Evolutionary conservation across 2,113 vertebrate genomes (phyloP), one percentile per base, ranked within the genome.

Genomic region (Brachionichthys hirsutus): DNA sequence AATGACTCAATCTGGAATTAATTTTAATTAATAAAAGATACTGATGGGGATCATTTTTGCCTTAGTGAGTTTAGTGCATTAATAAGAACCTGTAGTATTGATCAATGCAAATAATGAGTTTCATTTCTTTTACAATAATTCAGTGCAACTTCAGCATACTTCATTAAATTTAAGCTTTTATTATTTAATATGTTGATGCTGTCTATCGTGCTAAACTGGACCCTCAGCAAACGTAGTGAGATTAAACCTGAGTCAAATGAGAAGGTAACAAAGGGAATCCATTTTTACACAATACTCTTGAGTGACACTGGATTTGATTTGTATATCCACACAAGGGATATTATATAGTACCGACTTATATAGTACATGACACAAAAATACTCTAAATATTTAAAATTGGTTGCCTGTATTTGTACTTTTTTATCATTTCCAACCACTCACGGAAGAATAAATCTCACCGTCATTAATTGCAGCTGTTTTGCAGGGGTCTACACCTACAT

Each of bases 381-480:
- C 35, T 47, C 18, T 17, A 6, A 30, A 30, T 6, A 30, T 30
- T 30, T 30, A 30, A 30, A 30, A 30, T 30, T 4, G 6, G 24
- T 30, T 30, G 24, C 24, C 24, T 6, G 6, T 30, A 30, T 30
- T 6, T 30, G 3, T 30, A 4, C 6, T 30, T 30, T 30, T 30
- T 30, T 30, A 4, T 30, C 6, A 3, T 6, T 30, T 30, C 24
- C 24, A 30, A 77, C 80, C 80, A 65, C 85, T 76, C 83, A 54
- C 40, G 42, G 50, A 62, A 62, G 56, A 70, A 64, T 6, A 30
- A 30, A 30, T 6, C 8, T 30, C 24, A 54, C 66, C 36, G 47
- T 80, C 60, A 80, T 82, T 87, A 86, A 87, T 87, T 77, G 79
- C 75, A 67, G 49, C 63, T 54, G 56, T 57, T 62, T 47, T 70